Conservation (phyloP, 2,113 vertebrate species). For the Salvelinus sp. region DNA sequence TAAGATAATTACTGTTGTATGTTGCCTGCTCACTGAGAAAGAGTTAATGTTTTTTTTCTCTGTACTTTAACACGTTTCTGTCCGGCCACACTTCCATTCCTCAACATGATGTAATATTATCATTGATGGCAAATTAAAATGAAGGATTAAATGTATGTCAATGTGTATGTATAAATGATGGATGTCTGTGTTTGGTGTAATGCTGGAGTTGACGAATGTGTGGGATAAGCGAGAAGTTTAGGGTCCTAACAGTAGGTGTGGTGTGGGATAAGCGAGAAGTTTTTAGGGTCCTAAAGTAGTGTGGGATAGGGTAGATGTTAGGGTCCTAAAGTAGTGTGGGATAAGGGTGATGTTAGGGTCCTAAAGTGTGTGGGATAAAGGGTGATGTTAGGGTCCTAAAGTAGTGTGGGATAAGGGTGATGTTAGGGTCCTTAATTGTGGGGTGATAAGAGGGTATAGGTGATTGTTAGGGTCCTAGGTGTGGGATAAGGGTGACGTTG, state of each 20-base stretch:
- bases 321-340: not conserved
- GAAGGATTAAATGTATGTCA: conserved; percentile 53
- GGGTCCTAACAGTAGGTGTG: not conserved
- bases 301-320: conserved; percentile 19
- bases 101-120: conserved; percentile 36
- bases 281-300: conserved; percentile 4
- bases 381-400: conserved; percentile 13
- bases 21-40: conserved; percentile 39
- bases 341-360: not conserved
- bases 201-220: conserved; percentile 45
- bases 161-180: conserved; percentile 50
- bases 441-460: no score
- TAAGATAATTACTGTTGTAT: not conserved
- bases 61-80: conserved; percentile 29
- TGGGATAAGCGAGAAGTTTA: conserved; percentile 16
- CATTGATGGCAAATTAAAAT: conserved; percentile 39
- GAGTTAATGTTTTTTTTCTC: no score
- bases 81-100: conserved; percentile 43
- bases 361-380: conserved; percentile 15
- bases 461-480: not conserved
- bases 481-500: conserved; percentile 17
- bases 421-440: not conserved
- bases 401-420: conserved; percentile 7
- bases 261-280: conserved; percentile 17
- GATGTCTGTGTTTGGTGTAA: conserved; percentile 54